Percentiles rank a stretch among this genome's conserved stretches.
Evolutionary conservation across 2,888 invertebrate species (phyloP).

Genomic region (Leptothorax acervorum): DNA sequence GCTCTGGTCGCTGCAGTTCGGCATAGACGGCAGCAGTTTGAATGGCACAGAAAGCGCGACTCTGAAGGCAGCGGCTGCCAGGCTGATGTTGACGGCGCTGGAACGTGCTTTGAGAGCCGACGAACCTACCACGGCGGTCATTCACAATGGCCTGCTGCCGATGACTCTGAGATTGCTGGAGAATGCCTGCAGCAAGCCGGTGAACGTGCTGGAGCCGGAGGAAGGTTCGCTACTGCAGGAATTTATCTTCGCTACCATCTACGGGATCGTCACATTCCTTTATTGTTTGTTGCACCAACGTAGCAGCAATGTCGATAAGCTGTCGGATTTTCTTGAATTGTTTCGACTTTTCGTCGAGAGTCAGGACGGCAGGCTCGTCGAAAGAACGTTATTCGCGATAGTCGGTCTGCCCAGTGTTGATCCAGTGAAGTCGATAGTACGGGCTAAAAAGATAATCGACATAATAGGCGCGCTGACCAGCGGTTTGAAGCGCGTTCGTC

Average conservation of each 20-base stretch:
- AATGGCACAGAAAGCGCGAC: slow-evolving; percentile 85
- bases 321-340: slow-evolving; percentile 87
- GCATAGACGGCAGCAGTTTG: slow-evolving; percentile 85
- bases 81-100: slow-evolving; percentile 87
- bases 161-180: slow-evolving; percentile 88
- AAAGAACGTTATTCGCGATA: slow-evolving; percentile 87
- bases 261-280: slow-evolving; percentile 88
- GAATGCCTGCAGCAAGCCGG: slow-evolving; percentile 85
- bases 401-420: slow-evolving; percentile 86
- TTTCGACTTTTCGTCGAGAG: slow-evolving; percentile 88
- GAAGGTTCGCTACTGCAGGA: slow-evolving; percentile 87
- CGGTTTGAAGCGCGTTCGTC: slow-evolving; percentile 87
- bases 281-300: slow-evolving; percentile 87
- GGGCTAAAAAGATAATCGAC: slow-evolving; percentile 87
- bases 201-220: slow-evolving; percentile 73
- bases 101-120: slow-evolving; percentile 87
- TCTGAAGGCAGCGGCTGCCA: slow-evolving; percentile 87
- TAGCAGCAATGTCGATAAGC: slow-evolving; percentile 85
- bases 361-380: slow-evolving; percentile 87
- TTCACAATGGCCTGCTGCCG: slow-evolving; percentile 88
- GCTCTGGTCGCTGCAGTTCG: slow-evolving; percentile 88
- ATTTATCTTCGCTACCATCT: slow-evolving; percentile 88
- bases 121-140: slow-evolving; percentile 87
- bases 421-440: slow-evolving; percentile 83
- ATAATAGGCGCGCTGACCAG: slow-evolving; percentile 87